phyloP scores from a whole-genome alignment of 2,888 invertebrate species.

The Chloroclystis v-ata region DNA sequence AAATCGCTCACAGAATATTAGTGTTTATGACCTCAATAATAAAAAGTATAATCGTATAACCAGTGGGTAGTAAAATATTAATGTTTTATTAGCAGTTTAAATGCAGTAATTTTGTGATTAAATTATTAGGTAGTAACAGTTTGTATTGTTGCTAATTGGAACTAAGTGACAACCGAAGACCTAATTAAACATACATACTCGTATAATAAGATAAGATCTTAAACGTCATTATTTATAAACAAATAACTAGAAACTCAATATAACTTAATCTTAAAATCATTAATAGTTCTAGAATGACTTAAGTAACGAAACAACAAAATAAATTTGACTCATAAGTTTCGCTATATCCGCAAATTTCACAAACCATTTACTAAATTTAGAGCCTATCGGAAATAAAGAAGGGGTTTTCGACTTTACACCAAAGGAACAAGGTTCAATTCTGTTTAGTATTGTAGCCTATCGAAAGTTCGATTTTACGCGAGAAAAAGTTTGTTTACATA shows the following conservation, averaged over 20 bases:
- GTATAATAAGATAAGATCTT: too few relatives aligned
- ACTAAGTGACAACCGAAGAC: slow-evolving; percentile 17
- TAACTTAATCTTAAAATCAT: too few relatives aligned
- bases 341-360: neutral
- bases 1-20: slow-evolving; percentile 22
- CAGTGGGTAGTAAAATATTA: slow-evolving; percentile 29
- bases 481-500: slow-evolving; percentile 29
- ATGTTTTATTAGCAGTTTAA: slow-evolving; percentile 41
- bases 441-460: slow-evolving; percentile 17
- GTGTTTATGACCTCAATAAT: slow-evolving; percentile 21
- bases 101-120: slow-evolving; percentile 50
- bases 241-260: too few relatives aligned
- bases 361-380: neutral
- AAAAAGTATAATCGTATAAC: slow-evolving; percentile 24
- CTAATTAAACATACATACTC: too few relatives aligned
- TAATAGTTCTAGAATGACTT: too few relatives aligned
- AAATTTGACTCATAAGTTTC: neutral
- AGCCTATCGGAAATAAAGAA: slow-evolving; percentile 4
- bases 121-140: slow-evolving; percentile 40
- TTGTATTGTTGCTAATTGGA: slow-evolving; percentile 44
- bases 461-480: slow-evolving; percentile 21
- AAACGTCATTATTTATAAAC: too few relatives aligned
- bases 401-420: neutral
- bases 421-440: neutral
- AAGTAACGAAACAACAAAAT: neutral